Base-by-base conservation (phyloP, 2,888 invertebrate species). In the Aphodius sticticus region DNA sequence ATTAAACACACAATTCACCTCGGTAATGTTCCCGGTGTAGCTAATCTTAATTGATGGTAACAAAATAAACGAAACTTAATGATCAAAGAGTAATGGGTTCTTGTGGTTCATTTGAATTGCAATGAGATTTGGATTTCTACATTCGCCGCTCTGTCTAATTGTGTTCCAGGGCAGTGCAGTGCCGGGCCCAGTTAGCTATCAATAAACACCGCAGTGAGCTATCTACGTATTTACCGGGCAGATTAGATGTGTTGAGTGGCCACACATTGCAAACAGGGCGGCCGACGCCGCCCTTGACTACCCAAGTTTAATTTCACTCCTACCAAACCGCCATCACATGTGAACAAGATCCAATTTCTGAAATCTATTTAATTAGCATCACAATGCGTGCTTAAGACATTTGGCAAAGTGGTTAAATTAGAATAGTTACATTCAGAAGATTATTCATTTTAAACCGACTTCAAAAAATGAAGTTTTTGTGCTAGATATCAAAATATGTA, bases 271-370 rank as follows among this genome's bases (percentile, higher is more conserved):
- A 53, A 9, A 7, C 53, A 53, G 53, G 53, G 53, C 53, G 9
- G 2, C 53, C 53, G 1, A 9, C 9, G 53, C 53, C 53, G 53
- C 53, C 53, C 53, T 53, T 53, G 53, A 53, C 4, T 53, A 53
- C 4, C 12, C 53, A 53, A 53, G 53, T 53, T 53, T 53, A 53
- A 53, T 53, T 53, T 53, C 7, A 53, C 53, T 74, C 37, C 16
- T 4, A 74, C 35, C 35, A 26, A 16, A 26, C 74, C 74, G n/a
- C 74, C 35, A 74, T 74, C 37, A 74, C 70, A 7, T 26, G 35
- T 36, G 35, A 74, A 74, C 14, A 14, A 4, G 14, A 14, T 4
- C 16, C 15, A 74, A 16, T 74, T 16, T n/a, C 16, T 26, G 74
- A 37, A 36, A 26, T 74, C n/a, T 16, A 26, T 36, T 5, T 53